Evolutionary conservation across 2,113 vertebrate genomes (phyloP).

Genomic region (Lynx canadensis): DNA sequence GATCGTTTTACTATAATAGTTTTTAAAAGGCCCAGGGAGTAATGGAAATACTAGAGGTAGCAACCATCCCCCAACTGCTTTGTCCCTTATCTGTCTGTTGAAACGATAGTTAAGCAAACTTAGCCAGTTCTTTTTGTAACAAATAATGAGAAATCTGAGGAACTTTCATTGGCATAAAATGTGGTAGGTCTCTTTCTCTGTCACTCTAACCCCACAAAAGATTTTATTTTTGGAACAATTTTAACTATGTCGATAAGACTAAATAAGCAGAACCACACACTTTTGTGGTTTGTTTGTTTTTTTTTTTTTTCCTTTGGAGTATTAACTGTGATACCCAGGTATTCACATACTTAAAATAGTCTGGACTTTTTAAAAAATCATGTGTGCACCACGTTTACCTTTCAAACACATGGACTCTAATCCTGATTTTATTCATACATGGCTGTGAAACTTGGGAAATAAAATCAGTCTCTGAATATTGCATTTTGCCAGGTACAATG

Average conservation of each 20-base stretch:
- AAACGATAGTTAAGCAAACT: not conserved
- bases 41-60: not conserved
- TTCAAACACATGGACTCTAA: not conserved
- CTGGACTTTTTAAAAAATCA: not conserved
- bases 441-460: not conserved
- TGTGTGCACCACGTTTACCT: not conserved
- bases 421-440: not conserved
- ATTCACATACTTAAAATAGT: not conserved
- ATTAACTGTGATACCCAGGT: not conserved
- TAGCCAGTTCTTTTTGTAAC: not conserved
- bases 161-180: not conserved
- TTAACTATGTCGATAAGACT: not conserved
- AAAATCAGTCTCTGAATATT: not conserved
- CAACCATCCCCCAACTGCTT: not conserved
- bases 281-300: not conserved
- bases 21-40: constrained; percentile 49
- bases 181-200: not conserved
- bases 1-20: constrained; percentile 25
- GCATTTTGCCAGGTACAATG: not conserved
- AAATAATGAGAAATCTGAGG: not conserved
- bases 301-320: not conserved
- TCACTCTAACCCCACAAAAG: not conserved
- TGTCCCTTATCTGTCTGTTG: not conserved
- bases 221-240: not conserved
- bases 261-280: not conserved